Conservation (phyloP, 2,888 invertebrate species). For the Phasia obesa region DNA sequence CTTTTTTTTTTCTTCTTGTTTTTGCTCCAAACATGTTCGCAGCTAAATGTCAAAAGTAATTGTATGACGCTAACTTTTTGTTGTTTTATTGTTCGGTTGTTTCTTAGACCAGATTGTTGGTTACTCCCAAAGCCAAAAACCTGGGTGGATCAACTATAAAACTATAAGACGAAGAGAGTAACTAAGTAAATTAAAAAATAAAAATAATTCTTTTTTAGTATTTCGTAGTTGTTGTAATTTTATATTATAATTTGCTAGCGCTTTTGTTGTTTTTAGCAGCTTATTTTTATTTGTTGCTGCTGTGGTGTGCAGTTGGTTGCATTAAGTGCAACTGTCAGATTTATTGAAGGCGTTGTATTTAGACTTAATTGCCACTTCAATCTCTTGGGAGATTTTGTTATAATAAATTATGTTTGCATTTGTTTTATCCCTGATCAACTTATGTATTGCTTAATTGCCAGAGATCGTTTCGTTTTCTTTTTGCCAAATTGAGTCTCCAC, state of each 20-base stretch:
- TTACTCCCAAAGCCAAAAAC: conserved; percentile 61
- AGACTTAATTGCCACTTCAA: conserved; percentile 68
- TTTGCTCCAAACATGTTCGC: conserved; percentile 61
- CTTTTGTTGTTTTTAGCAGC: conserved; percentile 28
- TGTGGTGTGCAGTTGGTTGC: conserved; percentile 38
- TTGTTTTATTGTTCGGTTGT: conserved; percentile 12
- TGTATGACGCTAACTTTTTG: conserved; percentile 67
- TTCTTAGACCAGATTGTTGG: conserved; percentile 40
- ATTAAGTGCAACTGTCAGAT: conserved; percentile 67
- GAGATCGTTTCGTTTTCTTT: conserved; percentile 27
- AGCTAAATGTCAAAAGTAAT: conserved; percentile 73
- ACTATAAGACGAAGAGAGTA: conserved; percentile 29
- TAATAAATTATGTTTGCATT: conserved; percentile 61
- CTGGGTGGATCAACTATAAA: conserved; percentile 62
- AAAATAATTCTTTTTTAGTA: conserved; percentile 39
- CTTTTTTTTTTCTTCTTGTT: conserved; percentile 15
- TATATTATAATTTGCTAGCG: conserved; percentile 65
- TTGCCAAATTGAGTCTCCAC: conserved; percentile 48
- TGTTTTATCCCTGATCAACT: conserved; percentile 59
- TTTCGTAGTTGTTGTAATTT: conserved; percentile 47
- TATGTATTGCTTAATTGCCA: conserved; percentile 59
- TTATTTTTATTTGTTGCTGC: conserved; percentile 21
- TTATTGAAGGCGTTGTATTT: conserved; percentile 69
- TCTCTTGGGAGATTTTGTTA: conserved; percentile 63
- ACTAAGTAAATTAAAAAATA: conserved; percentile 5